phyloP scores from a whole-genome alignment of 1,140 invertebrate genomes.

The Panulirus ornatus region DNA sequence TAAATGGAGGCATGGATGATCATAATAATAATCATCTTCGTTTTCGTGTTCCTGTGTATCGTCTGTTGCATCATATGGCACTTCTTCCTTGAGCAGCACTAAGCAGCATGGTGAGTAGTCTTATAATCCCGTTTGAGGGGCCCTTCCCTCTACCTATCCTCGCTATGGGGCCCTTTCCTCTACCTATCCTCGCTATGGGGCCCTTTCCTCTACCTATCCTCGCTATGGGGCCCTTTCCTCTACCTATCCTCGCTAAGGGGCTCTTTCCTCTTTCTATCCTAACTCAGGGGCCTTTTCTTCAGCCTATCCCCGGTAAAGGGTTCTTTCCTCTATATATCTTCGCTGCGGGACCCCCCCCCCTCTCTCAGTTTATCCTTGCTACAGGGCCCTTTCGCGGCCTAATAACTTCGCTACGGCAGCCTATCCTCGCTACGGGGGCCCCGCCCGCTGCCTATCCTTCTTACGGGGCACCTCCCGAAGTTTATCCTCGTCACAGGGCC shows the following conservation, averaged over 20 bases:
- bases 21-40: conserved; percentile 74
- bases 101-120: not conserved
- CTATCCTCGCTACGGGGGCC: not conserved
- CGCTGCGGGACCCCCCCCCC: too few species aligned
- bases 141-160: too few species aligned
- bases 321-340: too few species aligned
- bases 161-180: not conserved
- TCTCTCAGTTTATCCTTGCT: not conserved
- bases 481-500: not conserved
- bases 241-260: too few species aligned
- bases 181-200: not conserved
- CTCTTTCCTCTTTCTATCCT: too few species aligned
- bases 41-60: conserved; percentile 74
- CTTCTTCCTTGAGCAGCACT: conserved; percentile 74
- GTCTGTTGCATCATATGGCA: conserved; percentile 75
- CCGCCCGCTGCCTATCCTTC: not conserved
- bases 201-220: not conserved
- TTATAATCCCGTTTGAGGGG: not conserved
- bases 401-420: not conserved
- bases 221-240: too few species aligned
- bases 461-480: not conserved
- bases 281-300: too few species aligned
- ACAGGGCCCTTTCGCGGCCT: not conserved
- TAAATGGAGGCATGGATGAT: conserved; percentile 75
- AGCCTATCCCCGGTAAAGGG: too few species aligned